Percentiles rank a stretch among this genome's conserved stretches.
Conservation (phyloP, 2,113 vertebrate genomes). For the Aldabrachelys gigantea region DNA sequence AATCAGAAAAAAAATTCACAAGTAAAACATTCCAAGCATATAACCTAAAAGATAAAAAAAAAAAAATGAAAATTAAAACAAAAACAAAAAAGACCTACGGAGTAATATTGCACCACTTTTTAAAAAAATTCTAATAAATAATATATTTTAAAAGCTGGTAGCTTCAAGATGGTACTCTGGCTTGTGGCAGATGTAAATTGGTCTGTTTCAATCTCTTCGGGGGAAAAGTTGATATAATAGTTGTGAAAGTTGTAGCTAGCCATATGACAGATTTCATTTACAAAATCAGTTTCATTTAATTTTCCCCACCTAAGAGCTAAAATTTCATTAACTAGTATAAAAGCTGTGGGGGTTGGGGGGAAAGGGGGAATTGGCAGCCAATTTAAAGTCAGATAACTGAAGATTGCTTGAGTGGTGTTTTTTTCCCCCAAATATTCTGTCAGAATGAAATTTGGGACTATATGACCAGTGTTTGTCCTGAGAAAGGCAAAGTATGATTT, state of each 20-base stretch:
- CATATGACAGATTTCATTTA: not conserved
- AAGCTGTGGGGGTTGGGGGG: not conserved
- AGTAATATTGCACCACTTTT: not conserved
- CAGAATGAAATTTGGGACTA: accelerated
- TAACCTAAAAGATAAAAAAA: not conserved
- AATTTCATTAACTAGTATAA: not conserved
- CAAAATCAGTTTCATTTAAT: not conserved
- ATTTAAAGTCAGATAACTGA: not conserved
- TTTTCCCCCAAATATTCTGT: not conserved
- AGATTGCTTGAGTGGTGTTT: not conserved
- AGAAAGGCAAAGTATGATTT: not conserved
- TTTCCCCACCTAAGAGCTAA: not conserved
- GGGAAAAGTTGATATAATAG: not conserved
- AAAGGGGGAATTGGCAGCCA: not conserved
- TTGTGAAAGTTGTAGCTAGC: not conserved
- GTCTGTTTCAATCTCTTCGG: not conserved
- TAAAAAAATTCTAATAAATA: not conserved
- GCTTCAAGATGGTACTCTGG: not conserved
- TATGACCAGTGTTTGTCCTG: not conserved
- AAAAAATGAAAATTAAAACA: no score
- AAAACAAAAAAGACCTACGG: not conserved
- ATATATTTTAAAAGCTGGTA: not conserved
- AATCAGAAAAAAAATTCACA: accelerated
- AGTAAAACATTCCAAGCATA: not conserved
- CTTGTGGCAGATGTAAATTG: not conserved